Percentiles rank a stretch among this genome's conserved stretches.
Evolutionary conservation across 30 jellyfish, hydroid and myxozoan species (phyloP).

Genomic region (Haliclystus octoradiatus): DNA sequence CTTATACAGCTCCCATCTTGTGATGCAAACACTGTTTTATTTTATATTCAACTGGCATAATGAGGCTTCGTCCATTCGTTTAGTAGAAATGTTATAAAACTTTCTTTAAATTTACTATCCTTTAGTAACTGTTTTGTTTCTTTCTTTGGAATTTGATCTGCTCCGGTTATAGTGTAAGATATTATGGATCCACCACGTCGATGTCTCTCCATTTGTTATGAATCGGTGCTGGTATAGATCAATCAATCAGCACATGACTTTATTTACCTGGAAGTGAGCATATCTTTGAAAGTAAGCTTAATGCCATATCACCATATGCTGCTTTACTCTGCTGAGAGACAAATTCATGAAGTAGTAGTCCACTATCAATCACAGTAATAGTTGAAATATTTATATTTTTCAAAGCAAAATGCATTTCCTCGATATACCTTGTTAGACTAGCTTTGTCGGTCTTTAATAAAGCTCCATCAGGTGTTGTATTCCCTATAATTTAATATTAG

Average conservation of each 20-base stretch:
- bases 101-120: not conserved
- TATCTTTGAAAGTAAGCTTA: not conserved
- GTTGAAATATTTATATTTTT: not conserved
- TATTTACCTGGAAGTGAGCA: not conserved
- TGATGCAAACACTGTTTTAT: not conserved
- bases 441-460: not conserved
- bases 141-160: not conserved
- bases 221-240: not conserved
- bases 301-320: not conserved
- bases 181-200: not conserved
- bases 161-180: not conserved
- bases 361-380: not conserved
- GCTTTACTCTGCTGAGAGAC: not conserved
- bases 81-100: too few relatives aligned
- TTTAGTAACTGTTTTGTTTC: not conserved
- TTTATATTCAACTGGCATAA: not conserved
- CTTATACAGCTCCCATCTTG: not conserved
- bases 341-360: not conserved
- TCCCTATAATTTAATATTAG: too few relatives aligned
- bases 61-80: not conserved
- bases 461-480: conserved; percentile 7
- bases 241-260: not conserved
- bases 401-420: too few relatives aligned
- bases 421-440: not conserved
- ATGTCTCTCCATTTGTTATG: not conserved